phyloP scores from a whole-genome alignment of 1,140 invertebrate species.

The Calosoma granatense region DNA sequence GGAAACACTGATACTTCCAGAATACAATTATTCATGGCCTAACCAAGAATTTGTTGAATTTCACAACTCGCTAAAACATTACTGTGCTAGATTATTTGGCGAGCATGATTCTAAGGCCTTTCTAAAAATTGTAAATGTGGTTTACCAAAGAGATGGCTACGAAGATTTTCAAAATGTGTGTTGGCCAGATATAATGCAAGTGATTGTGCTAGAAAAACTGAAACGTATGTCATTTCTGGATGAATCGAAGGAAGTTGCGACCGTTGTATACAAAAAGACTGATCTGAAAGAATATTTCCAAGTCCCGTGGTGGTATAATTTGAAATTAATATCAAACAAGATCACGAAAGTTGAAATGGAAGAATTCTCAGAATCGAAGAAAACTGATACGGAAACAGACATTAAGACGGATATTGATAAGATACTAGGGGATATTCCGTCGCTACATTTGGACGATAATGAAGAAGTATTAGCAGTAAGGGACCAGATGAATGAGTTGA shows the following conservation, averaged over 20 bases:
- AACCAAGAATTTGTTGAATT: conserved; percentile 21
- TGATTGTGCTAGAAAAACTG: neutral
- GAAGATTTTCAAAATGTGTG: neutral
- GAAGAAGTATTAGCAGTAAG: too few relatives aligned
- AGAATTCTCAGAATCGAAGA: neutral
- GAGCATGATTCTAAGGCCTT: conserved; percentile 13
- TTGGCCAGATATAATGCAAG: neutral
- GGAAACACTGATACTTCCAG: conserved; percentile 22
- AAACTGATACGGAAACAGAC: neutral
- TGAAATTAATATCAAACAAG: neutral
- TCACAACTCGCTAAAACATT: conserved; percentile 19
- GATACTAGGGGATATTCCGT: too few relatives aligned
- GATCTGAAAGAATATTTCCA: neutral
- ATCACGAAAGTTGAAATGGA: neutral
- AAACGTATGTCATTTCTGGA: neutral
- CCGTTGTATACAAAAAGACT: neutral
- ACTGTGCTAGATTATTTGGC: conserved; percentile 22
- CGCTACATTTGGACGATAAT: too few relatives aligned
- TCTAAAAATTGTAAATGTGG: neutral
- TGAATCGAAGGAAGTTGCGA: neutral
- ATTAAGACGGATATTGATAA: too few relatives aligned
- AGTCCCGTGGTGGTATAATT: neutral
- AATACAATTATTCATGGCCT: conserved; percentile 25
- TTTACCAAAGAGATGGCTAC: too few relatives aligned
- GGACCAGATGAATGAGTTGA: too few relatives aligned